These are phyloP conservation scores for Blera fallax DNA, from an alignment of 2,888 invertebrate genomes.

Conservation along the genomic window DNA sequence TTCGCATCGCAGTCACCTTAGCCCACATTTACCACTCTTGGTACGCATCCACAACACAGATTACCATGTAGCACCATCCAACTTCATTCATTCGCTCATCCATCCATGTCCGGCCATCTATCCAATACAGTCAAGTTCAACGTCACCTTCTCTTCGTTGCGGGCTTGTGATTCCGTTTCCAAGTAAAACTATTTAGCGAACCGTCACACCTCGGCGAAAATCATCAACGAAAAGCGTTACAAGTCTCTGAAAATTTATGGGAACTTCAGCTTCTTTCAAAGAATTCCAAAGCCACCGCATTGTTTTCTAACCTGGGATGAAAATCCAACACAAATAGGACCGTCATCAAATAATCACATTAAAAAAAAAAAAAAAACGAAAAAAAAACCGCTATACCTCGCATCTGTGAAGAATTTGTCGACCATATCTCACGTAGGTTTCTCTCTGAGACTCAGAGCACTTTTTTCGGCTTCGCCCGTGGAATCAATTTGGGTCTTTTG, in stretches of 20 bases:
- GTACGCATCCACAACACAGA: conserved; percentile 9
- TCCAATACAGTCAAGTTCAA: conserved; percentile 66
- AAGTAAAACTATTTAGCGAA: conserved; percentile 44
- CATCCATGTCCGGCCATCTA: conserved; percentile 48
- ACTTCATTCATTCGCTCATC: conserved; percentile 40
- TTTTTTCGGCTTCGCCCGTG: conserved; percentile 3
- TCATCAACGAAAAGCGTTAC: conserved; percentile 44
- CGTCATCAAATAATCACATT: conserved; percentile 35
- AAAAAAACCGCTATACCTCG: conserved; percentile 43
- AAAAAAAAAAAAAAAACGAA: too few relatives aligned
- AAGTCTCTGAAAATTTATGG: conserved; percentile 38
- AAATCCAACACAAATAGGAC: conserved; percentile 26
- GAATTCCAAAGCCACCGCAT: neutral
- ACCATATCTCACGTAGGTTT: conserved; percentile 60
- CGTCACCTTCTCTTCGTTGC: conserved; percentile 66
- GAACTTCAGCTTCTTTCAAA: conserved; percentile 49
- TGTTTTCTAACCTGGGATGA: conserved; percentile 7
- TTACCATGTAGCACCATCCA: conserved; percentile 33
- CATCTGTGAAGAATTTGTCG: conserved; percentile 47
- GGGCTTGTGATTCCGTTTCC: conserved; percentile 57
- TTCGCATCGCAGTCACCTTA: conserved; percentile 35
- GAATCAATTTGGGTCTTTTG: neutral
- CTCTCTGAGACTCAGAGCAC: conserved; percentile 25
- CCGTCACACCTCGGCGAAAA: conserved; percentile 63
- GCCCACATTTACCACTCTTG: conserved; percentile 47